These are phyloP conservation scores for Gobio gobio DNA, from an alignment of 2,113 vertebrate genomes.

Conservation along the genomic window DNA sequence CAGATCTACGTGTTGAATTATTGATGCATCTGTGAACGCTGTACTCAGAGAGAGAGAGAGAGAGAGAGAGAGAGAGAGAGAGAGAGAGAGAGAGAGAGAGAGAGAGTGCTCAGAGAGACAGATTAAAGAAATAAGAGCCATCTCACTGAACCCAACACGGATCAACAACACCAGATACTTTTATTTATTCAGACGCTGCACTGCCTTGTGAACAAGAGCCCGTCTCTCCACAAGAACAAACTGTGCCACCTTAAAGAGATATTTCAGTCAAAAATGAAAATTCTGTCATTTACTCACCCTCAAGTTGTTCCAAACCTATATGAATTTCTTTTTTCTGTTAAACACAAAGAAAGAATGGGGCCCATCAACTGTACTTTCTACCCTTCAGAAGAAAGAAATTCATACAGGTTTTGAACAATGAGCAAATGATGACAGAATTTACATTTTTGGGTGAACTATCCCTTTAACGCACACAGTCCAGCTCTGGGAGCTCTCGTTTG, in stretches of 20 bases:
- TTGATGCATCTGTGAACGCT: conserved; percentile 69
- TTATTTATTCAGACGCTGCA: conserved; percentile 79
- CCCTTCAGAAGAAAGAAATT: too few relatives aligned
- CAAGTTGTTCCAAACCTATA: too few relatives aligned
- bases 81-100: conserved; percentile 41
- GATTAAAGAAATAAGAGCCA: conserved; percentile 76
- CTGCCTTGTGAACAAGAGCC: conserved; percentile 68
- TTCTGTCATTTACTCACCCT: too few relatives aligned
- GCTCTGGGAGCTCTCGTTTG: conserved; percentile 45
- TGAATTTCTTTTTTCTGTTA: too few relatives aligned
- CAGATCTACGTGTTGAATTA: conserved; percentile 76
- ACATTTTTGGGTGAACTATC: too few relatives aligned
- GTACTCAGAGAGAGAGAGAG: conserved; percentile 46
- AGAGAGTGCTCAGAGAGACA: conserved; percentile 46
- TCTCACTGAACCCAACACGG: conserved; percentile 70
- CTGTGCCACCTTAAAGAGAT: conserved; percentile 58
- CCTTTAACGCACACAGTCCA: conserved; percentile 27
- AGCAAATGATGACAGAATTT: too few relatives aligned
- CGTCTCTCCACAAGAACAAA: conserved; percentile 62
- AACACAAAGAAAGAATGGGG: too few relatives aligned
- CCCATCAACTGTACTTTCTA: too few relatives aligned
- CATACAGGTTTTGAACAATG: too few relatives aligned
- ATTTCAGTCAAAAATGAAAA: too few relatives aligned
- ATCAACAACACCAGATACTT: conserved; percentile 79
- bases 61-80: conserved; percentile 49